Base-by-base conservation (phyloP, 2,888 invertebrate genomes). In the Drosophila cognata region DNA sequence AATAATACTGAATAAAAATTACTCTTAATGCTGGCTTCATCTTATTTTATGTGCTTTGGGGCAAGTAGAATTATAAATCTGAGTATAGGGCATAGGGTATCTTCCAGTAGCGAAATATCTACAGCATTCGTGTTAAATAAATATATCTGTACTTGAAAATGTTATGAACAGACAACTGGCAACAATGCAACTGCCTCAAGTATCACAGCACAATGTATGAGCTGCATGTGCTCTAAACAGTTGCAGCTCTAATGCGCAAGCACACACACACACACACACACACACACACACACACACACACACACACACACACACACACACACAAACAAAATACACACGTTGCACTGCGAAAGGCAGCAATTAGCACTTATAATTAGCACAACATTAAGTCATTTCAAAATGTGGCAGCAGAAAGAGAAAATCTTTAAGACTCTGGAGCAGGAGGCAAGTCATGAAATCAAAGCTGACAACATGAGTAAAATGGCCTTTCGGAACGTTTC, bases 301-400 rank as follows among this genome's bases (percentile, higher is more conserved):
- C 21, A 31, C 6, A 25, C n/a, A n/a, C 7, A 35, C 25, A 21
- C 56, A 7, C n/a, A 31, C 29, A 16, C 55, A 13, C 48, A 28
- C 35, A 52, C 51, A 29, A 10, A 21, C 38, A 25, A 33, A 25
- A 50, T 31, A 57, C 41, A 53, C 57, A 46, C 13, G 21, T 21
- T 13, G 21, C 21, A 13, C 46, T 46, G 43, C 21, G 7, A 46
- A 16, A 16, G 53, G 53, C 58, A 74, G 71, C 84, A 86, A 84
- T 84, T 84, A 88, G 79, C 70, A 66, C 53, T 71, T 79, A 88
- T 85, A 85, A 88, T 85, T 85, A 85, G 73, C 87, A 77, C 74
- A 77, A 77, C 71, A 81, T 81, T 88, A 79, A 79, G 71, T 71
- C 46, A 61, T 70, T 58, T 51, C 57, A 71, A 60, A 71, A 65